A percentile compares a stretch with the other conserved stretches of the same genome.
phyloP scores from a whole-genome alignment of 2,113 vertebrate genomes.

The Acanthochromis polyacanthus region DNA sequence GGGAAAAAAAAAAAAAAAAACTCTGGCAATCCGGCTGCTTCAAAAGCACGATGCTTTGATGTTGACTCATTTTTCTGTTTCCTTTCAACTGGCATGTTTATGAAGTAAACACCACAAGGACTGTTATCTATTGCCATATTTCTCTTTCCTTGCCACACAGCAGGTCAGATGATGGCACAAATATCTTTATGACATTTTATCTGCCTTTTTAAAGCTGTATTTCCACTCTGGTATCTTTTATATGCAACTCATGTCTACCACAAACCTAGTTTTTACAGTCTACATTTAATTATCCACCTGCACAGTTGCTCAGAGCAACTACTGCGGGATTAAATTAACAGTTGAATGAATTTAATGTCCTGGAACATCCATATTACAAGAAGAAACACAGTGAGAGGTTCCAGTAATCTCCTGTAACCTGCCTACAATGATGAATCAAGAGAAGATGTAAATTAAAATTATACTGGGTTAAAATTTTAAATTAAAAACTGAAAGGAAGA shows the following conservation, averaged over 20 bases:
- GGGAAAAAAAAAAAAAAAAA: neutral
- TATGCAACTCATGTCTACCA: neutral
- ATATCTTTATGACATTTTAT: neutral
- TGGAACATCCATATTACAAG: no score
- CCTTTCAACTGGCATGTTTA: neutral
- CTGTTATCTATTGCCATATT: neutral
- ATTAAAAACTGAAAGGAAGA: no score
- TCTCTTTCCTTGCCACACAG: neutral
- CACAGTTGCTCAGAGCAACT: neutral
- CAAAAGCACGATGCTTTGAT: constrained; percentile 17
- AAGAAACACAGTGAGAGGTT: no score
- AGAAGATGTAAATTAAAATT: no score
- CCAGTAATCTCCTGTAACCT: no score
- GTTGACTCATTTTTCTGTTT: constrained; percentile 20
- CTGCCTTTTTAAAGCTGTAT: neutral
- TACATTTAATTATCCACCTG: neutral
- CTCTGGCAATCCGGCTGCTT: neutral
- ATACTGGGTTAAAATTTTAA: no score
- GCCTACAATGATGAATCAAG: no score
- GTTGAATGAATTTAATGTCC: no score
- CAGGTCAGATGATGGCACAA: neutral
- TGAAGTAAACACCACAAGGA: constrained; percentile 4
- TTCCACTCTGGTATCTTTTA: neutral
- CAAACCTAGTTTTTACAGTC: no score
- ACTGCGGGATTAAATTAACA: neutral